Conservation (phyloP, 2,888 invertebrate species). For the Agrochola lychnidis region DNA sequence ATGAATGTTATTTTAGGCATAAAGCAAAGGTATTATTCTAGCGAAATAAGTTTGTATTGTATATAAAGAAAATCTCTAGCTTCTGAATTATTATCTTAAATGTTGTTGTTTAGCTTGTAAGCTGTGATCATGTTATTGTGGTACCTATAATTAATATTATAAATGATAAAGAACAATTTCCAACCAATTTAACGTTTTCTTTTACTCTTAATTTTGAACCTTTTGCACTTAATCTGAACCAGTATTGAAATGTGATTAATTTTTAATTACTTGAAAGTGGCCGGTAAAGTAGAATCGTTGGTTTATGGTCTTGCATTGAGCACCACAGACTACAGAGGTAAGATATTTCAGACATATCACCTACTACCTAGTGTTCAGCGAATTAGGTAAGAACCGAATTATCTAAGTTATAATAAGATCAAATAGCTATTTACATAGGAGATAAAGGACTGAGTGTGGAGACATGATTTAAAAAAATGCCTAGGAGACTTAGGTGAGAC, state of each 20-base stretch:
- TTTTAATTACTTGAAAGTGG: neutral
- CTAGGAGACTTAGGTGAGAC: neutral
- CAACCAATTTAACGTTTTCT: neutral
- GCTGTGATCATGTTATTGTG: slow-evolving; percentile 19
- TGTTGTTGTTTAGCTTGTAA: slow-evolving; percentile 26
- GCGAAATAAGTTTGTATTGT: slow-evolving; percentile 7
- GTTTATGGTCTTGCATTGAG: neutral
- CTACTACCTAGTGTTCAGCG: neutral
- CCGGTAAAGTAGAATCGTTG: neutral
- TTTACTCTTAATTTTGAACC: neutral
- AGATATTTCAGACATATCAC: too few relatives aligned
- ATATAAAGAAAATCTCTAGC: neutral
- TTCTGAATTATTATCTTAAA: neutral
- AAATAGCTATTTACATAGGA: neutral
- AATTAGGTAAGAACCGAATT: neutral
- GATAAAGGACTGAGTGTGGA: neutral
- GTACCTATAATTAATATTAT: slow-evolving; percentile 4
- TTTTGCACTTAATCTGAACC: neutral
- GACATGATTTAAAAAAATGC: neutral
- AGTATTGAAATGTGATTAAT: neutral
- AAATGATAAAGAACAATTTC: slow-evolving; percentile 19
- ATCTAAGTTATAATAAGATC: neutral
- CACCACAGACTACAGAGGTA: slow-evolving; percentile 1
- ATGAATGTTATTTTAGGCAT: neutral
- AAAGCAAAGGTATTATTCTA: slow-evolving; percentile 12